Evolutionary conservation across 2,113 vertebrate genomes (phyloP).

Genomic region (Climacteris rufus): DNA sequence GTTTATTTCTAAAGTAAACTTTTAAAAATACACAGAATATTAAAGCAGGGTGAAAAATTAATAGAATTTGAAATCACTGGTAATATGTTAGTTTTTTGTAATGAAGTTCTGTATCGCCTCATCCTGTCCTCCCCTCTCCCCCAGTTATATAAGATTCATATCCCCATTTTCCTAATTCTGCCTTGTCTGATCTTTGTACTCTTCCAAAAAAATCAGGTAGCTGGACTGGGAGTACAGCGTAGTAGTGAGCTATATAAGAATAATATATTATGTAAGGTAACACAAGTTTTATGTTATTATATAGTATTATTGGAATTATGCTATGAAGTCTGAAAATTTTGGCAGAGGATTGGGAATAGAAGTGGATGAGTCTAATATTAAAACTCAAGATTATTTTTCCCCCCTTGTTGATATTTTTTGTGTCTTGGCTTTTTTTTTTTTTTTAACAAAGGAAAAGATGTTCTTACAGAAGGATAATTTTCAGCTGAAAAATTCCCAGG

Average conservation of each 20-base stretch:
- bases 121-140: background rate
- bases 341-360: background rate
- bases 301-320: background rate
- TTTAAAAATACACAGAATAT: constrained; percentile 67
- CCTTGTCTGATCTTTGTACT: background rate
- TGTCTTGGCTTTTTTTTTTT: background rate
- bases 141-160: background rate
- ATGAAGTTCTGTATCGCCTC: background rate
- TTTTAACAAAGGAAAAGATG: background rate
- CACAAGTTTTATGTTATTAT: background rate
- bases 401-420: background rate
- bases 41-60: background rate
- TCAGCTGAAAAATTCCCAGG: background rate
- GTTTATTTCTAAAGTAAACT: constrained; percentile 73
- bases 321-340: background rate
- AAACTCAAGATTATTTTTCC: background rate
- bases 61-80: background rate
- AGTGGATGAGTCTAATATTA: background rate
- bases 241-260: background rate
- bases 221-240: background rate
- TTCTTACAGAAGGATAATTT: background rate
- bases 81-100: background rate
- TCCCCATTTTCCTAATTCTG: background rate
- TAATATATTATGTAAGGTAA: background rate
- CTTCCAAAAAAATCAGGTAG: background rate